These are phyloP conservation scores for Protaetia brevitarsis DNA, from an alignment of 1,140 invertebrate genomes.

Conservation along the genomic window DNA sequence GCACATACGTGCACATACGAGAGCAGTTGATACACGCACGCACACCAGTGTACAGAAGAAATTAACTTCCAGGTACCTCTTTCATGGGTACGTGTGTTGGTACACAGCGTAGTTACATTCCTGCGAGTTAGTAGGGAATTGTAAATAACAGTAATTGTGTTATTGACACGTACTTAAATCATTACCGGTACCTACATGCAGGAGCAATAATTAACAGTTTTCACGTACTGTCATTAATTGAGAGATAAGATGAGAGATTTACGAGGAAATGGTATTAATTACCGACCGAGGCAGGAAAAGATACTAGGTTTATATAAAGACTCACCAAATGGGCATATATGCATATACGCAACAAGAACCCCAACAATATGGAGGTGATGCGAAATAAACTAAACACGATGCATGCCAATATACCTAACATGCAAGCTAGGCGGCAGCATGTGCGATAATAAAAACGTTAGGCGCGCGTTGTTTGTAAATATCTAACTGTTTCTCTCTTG, in stretches of 20 bases:
- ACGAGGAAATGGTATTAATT: background rate
- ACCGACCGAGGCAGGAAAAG: background rate
- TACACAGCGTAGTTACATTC: too few species aligned
- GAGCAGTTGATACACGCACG: too few species aligned
- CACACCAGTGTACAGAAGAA: too few species aligned
- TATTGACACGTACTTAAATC: background rate
- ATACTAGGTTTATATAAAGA: too few species aligned
- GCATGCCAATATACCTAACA: background rate
- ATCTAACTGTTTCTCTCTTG: background rate
- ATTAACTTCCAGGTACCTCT: too few species aligned
- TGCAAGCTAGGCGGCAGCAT: background rate
- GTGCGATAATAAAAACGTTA: constrained; percentile 11
- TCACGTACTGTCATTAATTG: constrained; percentile 15
- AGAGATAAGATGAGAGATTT: constrained; percentile 1
- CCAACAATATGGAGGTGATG: too few species aligned
- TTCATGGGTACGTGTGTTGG: too few species aligned
- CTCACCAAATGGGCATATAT: too few species aligned
- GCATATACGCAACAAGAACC: too few species aligned
- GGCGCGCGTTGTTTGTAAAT: background rate
- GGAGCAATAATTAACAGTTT: constrained; percentile 14
- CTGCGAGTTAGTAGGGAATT: background rate
- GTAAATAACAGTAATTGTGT: background rate
- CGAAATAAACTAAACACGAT: too few species aligned
- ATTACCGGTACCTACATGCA: background rate
- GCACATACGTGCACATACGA: too few species aligned